phyloP scores from a whole-genome alignment of 2,888 invertebrate species.

The Coremacera marginata region DNA sequence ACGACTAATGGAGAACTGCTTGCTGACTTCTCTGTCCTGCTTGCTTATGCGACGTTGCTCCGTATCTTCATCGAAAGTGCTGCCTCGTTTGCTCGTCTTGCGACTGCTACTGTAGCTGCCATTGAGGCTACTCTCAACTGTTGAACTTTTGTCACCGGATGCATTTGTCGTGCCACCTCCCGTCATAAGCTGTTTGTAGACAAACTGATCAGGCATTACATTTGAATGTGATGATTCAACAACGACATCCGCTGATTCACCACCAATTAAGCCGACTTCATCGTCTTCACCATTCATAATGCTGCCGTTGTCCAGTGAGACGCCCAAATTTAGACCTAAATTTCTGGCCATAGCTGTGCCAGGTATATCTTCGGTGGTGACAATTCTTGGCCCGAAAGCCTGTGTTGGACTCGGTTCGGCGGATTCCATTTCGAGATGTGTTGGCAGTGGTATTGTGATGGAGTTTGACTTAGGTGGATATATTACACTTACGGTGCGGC shows the following conservation, averaged over 20 bases:
- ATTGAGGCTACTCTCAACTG: conserved; percentile 57
- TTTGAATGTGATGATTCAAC: conserved; percentile 56
- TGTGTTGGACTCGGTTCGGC: conserved; percentile 67
- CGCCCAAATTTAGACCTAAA: conserved; percentile 59
- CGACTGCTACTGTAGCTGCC: conserved; percentile 61
- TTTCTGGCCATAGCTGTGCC: conserved; percentile 67
- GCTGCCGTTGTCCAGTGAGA: conserved; percentile 45
- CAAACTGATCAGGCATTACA: conserved; percentile 59
- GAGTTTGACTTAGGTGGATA: conserved; percentile 52
- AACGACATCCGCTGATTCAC: conserved; percentile 48
- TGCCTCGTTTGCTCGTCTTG: conserved; percentile 62
- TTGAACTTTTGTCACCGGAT: conserved; percentile 46
- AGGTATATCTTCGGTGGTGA: conserved; percentile 65
- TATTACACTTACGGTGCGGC: conserved; percentile 46
- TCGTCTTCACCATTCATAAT: conserved; percentile 9
- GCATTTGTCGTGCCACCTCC: conserved; percentile 40
- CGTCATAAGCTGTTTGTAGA: conserved; percentile 56
- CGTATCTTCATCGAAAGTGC: conserved; percentile 51
- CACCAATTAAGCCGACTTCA: conserved; percentile 18
- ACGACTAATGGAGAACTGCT: too few species aligned
- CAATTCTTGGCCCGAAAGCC: conserved; percentile 72
- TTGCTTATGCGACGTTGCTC: conserved; percentile 64
- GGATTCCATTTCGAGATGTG: conserved; percentile 63
- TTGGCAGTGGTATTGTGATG: conserved; percentile 58
- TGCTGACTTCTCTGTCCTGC: conserved; percentile 64